Evolutionary conservation across 2,113 vertebrate species (phyloP), one percentile per base, ranked within the genome.

Genomic region (Pseudolaguvia tuberculata): DNA sequence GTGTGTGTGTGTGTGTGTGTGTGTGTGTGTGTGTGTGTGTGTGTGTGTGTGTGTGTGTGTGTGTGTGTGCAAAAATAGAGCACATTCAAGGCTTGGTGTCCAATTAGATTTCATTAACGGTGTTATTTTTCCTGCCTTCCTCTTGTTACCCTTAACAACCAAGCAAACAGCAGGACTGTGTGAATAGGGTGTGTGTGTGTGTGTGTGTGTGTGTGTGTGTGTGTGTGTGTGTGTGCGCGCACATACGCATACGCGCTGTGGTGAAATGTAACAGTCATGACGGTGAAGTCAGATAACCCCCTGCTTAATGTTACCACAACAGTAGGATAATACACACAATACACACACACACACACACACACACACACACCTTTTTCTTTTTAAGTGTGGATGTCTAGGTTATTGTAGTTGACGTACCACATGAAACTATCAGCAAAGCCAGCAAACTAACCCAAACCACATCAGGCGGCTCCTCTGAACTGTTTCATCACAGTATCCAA

Each of bases 101-200:
- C 61, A 70, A 75, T 77, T 80, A 50, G 27, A 76, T 75, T 77
- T 72, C 72, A 79, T 56, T 81, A 79, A 77, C 42, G 17, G 23
- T 31, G 42, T 57, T 81, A 66, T 62, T 72, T 75, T 58, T 53
- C 75, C 75, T 58, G 58, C 70, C 47, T 76, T 77, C 56, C 25
- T 74, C 51, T 59, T 71, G 79, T 79, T 76, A 25, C 77, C 55
- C 12, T 13, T 79, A 81, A 79, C 81, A 84, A 82, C 83, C 72
- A 78, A 51, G 50, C 75, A 79, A 81, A 82, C 81, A 81, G 61
- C 29, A 31, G 56, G 69, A 63, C 62, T 55, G 57, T 76, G 59
- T 55, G 59, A 23, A 45, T 52, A 0, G 39, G 47, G 29, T 45
- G 47, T 18, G 45, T 65, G 51, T 72, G 7, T 73, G 18, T 29